Conservation (phyloP, 2,797 vertebrate genomes). For the Lerista edwardsae region DNA sequence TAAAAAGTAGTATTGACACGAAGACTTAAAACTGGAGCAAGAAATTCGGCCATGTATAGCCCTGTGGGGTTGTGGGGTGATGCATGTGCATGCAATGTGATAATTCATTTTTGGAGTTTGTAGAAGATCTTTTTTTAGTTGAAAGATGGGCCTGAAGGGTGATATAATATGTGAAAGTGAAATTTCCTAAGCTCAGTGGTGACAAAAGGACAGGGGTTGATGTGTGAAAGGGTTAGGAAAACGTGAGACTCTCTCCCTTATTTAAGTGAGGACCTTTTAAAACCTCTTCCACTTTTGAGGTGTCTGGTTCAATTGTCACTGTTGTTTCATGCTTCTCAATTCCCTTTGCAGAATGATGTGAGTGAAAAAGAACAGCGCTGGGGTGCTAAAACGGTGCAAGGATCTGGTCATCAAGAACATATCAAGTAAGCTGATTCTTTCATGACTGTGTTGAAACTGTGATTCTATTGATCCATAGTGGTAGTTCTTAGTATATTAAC, state of each 20-base stretch:
- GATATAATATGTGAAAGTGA: not conserved
- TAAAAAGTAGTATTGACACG: no score
- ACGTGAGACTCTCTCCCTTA: not conserved
- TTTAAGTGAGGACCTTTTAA: constrained; percentile 13
- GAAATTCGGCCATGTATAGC: not conserved
- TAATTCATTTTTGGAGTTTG: not conserved
- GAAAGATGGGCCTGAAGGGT: not conserved
- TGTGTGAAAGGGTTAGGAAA: not conserved
- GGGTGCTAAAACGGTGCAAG: constrained; percentile 94
- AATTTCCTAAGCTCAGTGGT: not conserved
- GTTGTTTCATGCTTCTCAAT: constrained; percentile 1
- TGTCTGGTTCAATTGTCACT: not conserved
- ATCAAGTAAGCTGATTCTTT: constrained; percentile 81
- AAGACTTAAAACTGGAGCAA: rapidly evolving
- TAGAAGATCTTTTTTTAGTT: not conserved
- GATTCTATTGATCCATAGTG: not conserved
- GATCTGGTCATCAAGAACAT: constrained; percentile 86
- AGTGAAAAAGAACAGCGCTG: constrained; percentile 96
- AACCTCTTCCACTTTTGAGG: not conserved
- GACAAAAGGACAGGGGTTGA: no score
- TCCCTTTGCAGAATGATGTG: constrained; percentile 87
- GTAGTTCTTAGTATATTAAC: not conserved
- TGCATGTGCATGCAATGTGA: not conserved
- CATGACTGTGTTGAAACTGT: not conserved
- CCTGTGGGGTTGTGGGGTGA: not conserved